Evolutionary conservation across 2,113 vertebrate species (phyloP), one percentile per base, ranked within the genome.

Genomic region (Syngnathus floridae): DNA sequence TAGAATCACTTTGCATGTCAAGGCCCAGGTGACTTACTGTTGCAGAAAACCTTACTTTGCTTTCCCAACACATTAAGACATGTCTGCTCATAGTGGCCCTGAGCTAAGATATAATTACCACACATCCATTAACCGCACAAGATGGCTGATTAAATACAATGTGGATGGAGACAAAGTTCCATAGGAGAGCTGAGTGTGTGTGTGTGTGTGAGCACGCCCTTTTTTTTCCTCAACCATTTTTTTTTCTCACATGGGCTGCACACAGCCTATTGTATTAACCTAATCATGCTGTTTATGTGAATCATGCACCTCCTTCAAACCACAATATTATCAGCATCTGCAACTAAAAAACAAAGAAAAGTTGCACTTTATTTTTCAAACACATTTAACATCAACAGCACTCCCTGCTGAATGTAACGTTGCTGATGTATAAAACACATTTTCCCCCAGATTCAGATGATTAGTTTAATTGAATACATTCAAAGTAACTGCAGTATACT

Each of bases 41-140:
- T 61, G 68, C 14, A 36, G 55, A 61, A 75, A 78, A 75, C 67
- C 54, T 81, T 69, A 21, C 67, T 57, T 81, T 69, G 26, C 64
- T 63, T 72, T 79, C 78, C 70, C 69, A 78, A 74, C 64, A 74
- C 78, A 84, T 82, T 83, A 90, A 81, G 66, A 71, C 61, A 1
- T 55, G 76, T 77, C 66, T 59, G 68, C 52, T 74, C 70, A 67
- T 46, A 74, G 65, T 70, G 66, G 75, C 81, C 87, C 62, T 61
- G 40, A 78, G 79, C 73, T 67, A 71, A 73, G 58, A 70, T 74
- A 69, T 86, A 86, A 85, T 84, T 81, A 85, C 73, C 70, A 71
- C 67, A 54, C 22, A 9, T 41, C 64, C 66, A 40, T 68, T 63
- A 52, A 49, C 62, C 11, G 70, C 65, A 41, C 43, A 55, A 21